These are phyloP conservation scores for Actenoides lindsayi DNA, from an alignment of 2,113 vertebrate species.

Conservation along the genomic window DNA sequence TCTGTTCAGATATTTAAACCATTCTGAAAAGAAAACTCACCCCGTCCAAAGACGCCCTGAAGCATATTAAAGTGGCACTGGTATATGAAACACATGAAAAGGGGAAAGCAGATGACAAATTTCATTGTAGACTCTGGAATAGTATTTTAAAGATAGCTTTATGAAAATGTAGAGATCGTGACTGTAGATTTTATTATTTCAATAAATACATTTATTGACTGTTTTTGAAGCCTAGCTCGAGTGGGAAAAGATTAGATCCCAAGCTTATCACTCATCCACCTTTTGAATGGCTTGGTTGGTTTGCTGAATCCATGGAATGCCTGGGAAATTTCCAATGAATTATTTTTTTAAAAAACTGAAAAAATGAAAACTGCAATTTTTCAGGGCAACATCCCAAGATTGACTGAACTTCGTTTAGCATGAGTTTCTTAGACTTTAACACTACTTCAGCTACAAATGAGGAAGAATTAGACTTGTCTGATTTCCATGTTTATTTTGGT, in stretches of 20 bases:
- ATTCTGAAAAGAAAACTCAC: slow-evolving; percentile 29
- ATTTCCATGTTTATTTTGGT: background rate
- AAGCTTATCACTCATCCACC: background rate
- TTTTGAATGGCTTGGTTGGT: background rate
- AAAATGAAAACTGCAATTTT: background rate
- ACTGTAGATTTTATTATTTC: background rate
- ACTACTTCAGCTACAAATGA: background rate
- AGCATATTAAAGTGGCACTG: background rate
- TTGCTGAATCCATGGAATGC: background rate
- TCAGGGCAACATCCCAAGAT: background rate
- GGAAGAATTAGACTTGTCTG: background rate
- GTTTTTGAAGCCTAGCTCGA: background rate
- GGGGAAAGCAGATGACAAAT: background rate
- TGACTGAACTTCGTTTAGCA: background rate
- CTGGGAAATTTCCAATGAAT: background rate
- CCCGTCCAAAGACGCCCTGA: background rate
- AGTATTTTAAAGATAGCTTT: background rate
- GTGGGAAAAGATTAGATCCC: background rate
- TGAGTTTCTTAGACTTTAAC: background rate
- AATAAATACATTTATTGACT: background rate
- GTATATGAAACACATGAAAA: background rate
- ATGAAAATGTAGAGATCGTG: background rate
- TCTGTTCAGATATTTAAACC: slow-evolving; percentile 19
- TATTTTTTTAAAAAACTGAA: background rate
- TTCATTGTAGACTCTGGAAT: background rate